These are phyloP conservation scores for Cactoblastis cactorum DNA, from an alignment of 2,888 invertebrate species.

Conservation along the genomic window DNA sequence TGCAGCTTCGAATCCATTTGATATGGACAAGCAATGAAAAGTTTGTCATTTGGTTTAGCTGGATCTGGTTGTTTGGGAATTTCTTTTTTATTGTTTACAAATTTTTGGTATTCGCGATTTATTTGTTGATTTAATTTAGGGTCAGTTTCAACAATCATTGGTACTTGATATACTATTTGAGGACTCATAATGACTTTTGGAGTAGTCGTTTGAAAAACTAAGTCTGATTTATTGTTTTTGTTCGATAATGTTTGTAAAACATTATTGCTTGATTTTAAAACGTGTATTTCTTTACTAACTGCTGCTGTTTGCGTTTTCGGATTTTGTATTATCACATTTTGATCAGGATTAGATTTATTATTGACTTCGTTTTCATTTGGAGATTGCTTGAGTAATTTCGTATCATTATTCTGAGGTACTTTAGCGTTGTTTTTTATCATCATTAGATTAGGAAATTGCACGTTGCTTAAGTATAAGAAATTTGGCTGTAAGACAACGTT, in stretches of 20 bases:
- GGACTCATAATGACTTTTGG: constrained; percentile 61
- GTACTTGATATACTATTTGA: constrained; percentile 67
- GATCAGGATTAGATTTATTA: constrained; percentile 29
- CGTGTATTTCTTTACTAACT: constrained; percentile 49
- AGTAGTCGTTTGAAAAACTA: constrained; percentile 48
- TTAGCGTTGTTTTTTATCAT: constrained; percentile 64
- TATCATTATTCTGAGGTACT: constrained; percentile 37
- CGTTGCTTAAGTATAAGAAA: constrained; percentile 67
- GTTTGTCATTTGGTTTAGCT: constrained; percentile 51
- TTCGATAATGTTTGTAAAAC: constrained; percentile 47
- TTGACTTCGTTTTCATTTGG: constrained; percentile 40
- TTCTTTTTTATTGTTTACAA: constrained; percentile 41
- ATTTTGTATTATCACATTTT: constrained; percentile 20
- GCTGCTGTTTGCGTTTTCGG: constrained; percentile 31
- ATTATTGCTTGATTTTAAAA: constrained; percentile 54
- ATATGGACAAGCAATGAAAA: constrained; percentile 59
- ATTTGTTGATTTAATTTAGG: constrained; percentile 42
- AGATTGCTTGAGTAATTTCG: constrained; percentile 37
- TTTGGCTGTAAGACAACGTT: constrained; percentile 66
- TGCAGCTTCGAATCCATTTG: constrained; percentile 61
- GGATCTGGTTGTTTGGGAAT: constrained; percentile 42
- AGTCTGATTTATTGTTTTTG: constrained; percentile 50
- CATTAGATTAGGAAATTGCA: constrained; percentile 71
- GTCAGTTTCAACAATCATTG: constrained; percentile 56
- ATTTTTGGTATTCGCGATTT: constrained; percentile 44